phyloP scores from a whole-genome alignment of 2,113 vertebrate species.

The Ptychochromis oligacanthus region DNA sequence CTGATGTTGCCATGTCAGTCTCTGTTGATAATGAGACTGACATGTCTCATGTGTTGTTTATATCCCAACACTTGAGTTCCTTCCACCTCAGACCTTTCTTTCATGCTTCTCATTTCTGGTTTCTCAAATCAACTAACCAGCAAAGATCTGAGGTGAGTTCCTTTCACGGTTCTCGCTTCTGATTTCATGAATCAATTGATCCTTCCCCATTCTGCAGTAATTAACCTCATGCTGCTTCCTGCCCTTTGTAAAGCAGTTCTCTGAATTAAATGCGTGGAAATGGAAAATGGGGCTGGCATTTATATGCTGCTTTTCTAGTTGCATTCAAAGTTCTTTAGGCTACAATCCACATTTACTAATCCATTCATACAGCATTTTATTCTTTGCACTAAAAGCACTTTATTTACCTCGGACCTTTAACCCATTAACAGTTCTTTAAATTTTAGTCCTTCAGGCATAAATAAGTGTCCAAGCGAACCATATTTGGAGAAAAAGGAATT shows the following conservation, averaged over 20 bases:
- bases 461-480: not conserved
- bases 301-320: not conserved
- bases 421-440: not conserved
- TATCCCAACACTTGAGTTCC: not conserved
- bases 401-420: not conserved
- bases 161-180: not conserved
- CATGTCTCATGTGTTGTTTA: no score
- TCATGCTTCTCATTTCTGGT: not conserved
- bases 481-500: not conserved
- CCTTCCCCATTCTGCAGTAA: not conserved
- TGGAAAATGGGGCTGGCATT: not conserved
- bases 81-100: not conserved
- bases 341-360: not conserved
- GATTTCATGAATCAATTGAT: not conserved
- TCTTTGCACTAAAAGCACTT: not conserved
- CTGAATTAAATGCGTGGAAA: not conserved
- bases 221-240: not conserved
- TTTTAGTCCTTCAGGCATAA: not conserved
- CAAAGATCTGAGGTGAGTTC: not conserved
- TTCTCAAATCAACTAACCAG: not conserved
- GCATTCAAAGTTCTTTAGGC: not conserved
- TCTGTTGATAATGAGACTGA: not conserved
- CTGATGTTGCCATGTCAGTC: not conserved
- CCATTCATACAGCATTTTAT: not conserved
- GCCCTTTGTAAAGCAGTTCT: not conserved